Evolutionary conservation across 1,140 invertebrate genomes (phyloP).

Genomic region (Aphis craccivora): DNA sequence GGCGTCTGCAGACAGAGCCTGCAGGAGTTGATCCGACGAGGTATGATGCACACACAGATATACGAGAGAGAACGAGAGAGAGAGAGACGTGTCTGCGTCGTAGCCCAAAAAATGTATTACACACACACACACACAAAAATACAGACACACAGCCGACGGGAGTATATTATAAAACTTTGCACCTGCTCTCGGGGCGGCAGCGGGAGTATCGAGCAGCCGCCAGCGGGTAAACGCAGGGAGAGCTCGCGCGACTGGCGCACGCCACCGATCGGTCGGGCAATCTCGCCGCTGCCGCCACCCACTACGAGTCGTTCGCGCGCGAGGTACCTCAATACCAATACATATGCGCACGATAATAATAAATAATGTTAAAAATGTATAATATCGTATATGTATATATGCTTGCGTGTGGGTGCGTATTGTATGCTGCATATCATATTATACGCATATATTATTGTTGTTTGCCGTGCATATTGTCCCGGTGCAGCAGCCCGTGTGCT

Average conservation of each 20-base stretch:
- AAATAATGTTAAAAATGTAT: background rate
- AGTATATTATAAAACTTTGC: constrained; percentile 39
- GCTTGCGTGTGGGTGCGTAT: background rate
- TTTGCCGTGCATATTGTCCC: background rate
- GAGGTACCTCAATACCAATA: background rate
- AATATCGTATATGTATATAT: background rate
- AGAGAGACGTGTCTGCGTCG: background rate
- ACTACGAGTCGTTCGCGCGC: constrained; percentile 30
- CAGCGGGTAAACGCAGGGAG: background rate
- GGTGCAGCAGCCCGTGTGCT: background rate
- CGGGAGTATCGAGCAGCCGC: background rate
- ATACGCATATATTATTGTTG: background rate
- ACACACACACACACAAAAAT: background rate
- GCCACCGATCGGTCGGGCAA: constrained; percentile 22
- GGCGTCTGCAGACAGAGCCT: constrained; percentile 15
- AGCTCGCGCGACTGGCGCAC: constrained; percentile 49
- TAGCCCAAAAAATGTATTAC: constrained; percentile 5
- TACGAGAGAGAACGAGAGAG: background rate
- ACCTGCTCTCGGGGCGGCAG: constrained; percentile 37
- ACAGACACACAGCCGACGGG: background rate
- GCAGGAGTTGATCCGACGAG: background rate
- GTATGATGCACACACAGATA: background rate
- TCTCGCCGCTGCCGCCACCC: constrained; percentile 38
- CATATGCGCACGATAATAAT: background rate
- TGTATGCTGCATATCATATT: background rate